phyloP scores from a whole-genome alignment of 1,140 invertebrate genomes.

The Metaphire vulgaris region DNA sequence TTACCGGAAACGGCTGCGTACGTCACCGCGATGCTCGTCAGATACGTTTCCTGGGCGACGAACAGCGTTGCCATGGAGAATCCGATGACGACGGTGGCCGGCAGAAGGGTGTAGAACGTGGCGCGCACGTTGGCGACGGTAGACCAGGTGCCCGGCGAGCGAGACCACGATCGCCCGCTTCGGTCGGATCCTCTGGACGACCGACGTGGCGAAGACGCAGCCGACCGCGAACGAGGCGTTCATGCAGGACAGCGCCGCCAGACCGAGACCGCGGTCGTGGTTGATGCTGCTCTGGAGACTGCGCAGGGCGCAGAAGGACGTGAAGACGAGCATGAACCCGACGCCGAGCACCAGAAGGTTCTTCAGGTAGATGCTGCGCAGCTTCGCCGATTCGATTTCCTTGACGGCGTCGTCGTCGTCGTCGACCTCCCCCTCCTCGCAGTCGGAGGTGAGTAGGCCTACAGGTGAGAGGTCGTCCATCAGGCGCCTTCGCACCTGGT shows the following conservation, averaged over 20 bases:
- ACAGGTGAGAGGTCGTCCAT: not conserved
- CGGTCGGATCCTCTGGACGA: slow-evolving; percentile 45
- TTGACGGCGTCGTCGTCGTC: not conserved
- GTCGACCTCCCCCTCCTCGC: too few species aligned
- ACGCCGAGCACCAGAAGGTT: slow-evolving; percentile 46
- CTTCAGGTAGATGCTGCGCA: slow-evolving; percentile 33
- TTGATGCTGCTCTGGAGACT: slow-evolving; percentile 49
- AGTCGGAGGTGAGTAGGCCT: too few species aligned
- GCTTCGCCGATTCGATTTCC: slow-evolving; percentile 4
- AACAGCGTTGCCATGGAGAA: slow-evolving; percentile 46
- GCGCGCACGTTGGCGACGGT: slow-evolving; percentile 47
- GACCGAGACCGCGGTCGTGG: slow-evolving; percentile 38
- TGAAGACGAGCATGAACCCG: slow-evolving; percentile 46
- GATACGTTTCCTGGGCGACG: slow-evolving; percentile 46
- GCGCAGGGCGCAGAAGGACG: slow-evolving; percentile 45
- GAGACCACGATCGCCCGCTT: slow-evolving; percentile 45
- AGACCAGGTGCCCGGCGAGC: slow-evolving; percentile 42
- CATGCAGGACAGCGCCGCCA: slow-evolving; percentile 42
- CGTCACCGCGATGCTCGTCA: slow-evolving; percentile 46
- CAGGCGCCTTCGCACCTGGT: not conserved
- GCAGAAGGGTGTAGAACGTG: slow-evolving; percentile 45
- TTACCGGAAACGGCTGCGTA: slow-evolving; percentile 37
- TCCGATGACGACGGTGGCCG: slow-evolving; percentile 43
- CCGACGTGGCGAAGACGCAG: slow-evolving; percentile 41
- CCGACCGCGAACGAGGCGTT: slow-evolving; percentile 44